These are phyloP conservation scores for Lissocephala sabroskyi DNA, from an alignment of 2,888 invertebrate genomes.

Conservation along the genomic window DNA sequence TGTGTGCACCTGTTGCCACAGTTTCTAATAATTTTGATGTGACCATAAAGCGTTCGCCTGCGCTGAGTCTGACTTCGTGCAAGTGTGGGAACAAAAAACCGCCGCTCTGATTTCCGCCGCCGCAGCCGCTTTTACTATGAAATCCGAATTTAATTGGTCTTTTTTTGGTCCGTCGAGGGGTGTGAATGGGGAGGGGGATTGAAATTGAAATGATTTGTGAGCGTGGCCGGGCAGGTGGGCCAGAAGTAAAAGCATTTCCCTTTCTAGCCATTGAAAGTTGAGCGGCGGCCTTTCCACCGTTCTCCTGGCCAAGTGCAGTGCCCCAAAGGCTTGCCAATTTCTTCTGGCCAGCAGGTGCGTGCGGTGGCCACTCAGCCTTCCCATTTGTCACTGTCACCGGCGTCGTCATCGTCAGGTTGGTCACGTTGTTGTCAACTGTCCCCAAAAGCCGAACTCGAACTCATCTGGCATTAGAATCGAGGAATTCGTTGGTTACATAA, in stretches of 20 bases:
- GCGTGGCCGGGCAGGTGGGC: background rate
- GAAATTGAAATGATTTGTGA: conserved; percentile 37
- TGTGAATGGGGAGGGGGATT: too few relatives aligned
- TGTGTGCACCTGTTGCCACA: background rate
- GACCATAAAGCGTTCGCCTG: background rate
- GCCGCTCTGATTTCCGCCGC: background rate
- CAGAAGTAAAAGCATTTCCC: conserved; percentile 57
- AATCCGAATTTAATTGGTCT: conserved; percentile 52
- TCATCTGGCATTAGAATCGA: too few relatives aligned
- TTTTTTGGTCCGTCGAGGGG: too few relatives aligned
- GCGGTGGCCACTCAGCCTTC: too few relatives aligned
- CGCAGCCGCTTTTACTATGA: conserved; percentile 43
- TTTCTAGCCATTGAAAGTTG: conserved; percentile 30
- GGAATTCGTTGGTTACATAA: too few relatives aligned
- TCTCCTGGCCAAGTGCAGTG: background rate
- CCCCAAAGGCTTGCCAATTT: too few relatives aligned
- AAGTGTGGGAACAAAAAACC: conserved; percentile 29
- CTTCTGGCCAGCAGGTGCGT: too few relatives aligned
- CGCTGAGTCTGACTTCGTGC: conserved; percentile 1
- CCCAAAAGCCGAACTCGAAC: too few relatives aligned
- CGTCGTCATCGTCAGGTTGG: too few relatives aligned
- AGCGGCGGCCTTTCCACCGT: background rate
- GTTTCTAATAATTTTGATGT: background rate
- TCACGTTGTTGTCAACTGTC: too few relatives aligned
- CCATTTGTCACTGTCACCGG: too few relatives aligned